A percentile compares a stretch with the other conserved stretches of the same genome.
phyloP scores from a whole-genome alignment of 2,888 invertebrate species.

The Clitarchus hookeri region DNA sequence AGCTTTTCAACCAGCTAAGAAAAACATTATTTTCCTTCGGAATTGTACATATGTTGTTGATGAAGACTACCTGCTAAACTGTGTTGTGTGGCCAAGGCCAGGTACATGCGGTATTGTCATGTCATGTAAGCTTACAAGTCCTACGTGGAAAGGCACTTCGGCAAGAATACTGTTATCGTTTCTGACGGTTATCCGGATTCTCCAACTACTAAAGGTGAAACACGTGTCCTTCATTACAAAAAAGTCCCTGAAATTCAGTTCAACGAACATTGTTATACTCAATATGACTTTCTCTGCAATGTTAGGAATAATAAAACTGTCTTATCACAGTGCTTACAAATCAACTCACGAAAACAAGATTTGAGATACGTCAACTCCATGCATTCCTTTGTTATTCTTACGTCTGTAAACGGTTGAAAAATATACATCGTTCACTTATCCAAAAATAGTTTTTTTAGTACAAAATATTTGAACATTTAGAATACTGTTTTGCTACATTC shows the following conservation, averaged over 20 bases:
- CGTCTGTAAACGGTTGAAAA: no score
- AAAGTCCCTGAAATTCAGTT: background rate
- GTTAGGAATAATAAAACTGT: background rate
- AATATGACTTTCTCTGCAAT: no score
- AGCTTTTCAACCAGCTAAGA: background rate
- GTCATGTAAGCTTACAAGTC: background rate
- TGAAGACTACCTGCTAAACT: background rate
- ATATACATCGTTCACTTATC: no score
- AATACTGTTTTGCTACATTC: no score
- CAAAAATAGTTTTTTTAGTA: no score
- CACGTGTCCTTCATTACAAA: background rate
- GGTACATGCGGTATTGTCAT: background rate
- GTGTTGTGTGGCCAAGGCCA: background rate
- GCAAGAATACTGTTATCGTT: background rate
- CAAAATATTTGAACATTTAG: no score
- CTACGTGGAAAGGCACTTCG: background rate
- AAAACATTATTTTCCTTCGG: background rate
- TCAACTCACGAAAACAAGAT: background rate
- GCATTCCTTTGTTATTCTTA: no score
- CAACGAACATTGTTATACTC: no score
- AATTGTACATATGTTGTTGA: constrained; percentile 10
- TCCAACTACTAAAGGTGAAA: background rate
- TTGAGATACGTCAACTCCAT: background rate
- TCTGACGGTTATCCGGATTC: background rate
- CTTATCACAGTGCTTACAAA: background rate